Evolutionary conservation across 2,888 invertebrate species (phyloP).

Genomic region (Xylocampa areola): DNA sequence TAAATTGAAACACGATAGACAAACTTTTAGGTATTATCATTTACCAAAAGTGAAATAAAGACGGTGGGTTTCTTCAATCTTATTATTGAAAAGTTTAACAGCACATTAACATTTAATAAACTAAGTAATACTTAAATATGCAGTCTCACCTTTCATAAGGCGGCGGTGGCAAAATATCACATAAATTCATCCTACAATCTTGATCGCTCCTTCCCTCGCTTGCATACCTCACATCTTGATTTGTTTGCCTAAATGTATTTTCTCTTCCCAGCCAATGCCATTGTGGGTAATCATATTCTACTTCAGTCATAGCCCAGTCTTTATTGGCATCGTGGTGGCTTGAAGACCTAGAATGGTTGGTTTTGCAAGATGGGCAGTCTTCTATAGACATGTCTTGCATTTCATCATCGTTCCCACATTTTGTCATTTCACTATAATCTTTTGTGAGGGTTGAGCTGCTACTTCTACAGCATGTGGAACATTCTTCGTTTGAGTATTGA

Average conservation of each 20-base stretch:
- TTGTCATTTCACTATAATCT: conserved; percentile 87
- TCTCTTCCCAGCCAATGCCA: conserved; percentile 87
- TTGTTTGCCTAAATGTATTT: conserved; percentile 82
- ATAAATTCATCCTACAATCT: conserved; percentile 86
- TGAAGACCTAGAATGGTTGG: conserved; percentile 83
- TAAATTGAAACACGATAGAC: too few relatives aligned
- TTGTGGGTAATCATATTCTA: conserved; percentile 86
- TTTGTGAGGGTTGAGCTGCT: conserved; percentile 86
- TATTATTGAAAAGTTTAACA: too few relatives aligned
- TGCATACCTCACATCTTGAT: conserved; percentile 75
- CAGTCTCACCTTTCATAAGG: conserved; percentile 84
- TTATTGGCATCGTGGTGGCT: conserved; percentile 84
- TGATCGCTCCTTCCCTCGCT: conserved; percentile 79
- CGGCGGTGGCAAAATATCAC: conserved; percentile 84
- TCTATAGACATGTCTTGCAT: conserved; percentile 85
- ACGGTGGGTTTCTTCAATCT: too few relatives aligned
- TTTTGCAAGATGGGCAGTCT: conserved; percentile 86
- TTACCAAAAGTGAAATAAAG: too few relatives aligned
- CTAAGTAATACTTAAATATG: background rate
- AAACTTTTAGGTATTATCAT: too few relatives aligned
- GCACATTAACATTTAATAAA: too few relatives aligned
- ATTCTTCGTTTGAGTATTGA: conserved; percentile 86
- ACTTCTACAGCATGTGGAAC: conserved; percentile 85
- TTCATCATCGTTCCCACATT: conserved; percentile 83
- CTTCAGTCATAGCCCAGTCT: conserved; percentile 85